Evolutionary conservation across 2,797 vertebrate species (phyloP), one percentile per base, ranked within the genome.

Genomic region (Clamator glandarius): DNA sequence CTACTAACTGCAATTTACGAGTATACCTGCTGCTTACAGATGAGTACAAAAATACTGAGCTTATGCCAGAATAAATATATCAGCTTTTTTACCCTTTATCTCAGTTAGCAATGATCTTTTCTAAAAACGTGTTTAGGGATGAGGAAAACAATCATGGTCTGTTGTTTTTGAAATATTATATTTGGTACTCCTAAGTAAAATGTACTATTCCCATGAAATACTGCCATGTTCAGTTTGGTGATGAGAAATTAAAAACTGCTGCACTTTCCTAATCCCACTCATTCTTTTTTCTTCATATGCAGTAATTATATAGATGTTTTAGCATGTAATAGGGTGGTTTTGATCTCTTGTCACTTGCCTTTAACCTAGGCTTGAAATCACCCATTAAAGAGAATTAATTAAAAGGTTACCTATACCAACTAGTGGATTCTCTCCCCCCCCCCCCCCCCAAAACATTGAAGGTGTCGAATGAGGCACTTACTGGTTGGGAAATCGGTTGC

Each of bases 111-210:
- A 28, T 92, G 88, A 82, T 97, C 82, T 92, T 90, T 72, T 75
- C 76, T 95, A 87, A 93, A 83, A 91, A 93, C 93, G 96, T 96
- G 84, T 83, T 97, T 86, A 94, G 93, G 76, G 93, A 64, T 94
- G 94, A 97, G 96, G 96, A 97, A 97, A 93, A 91, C 93, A 28
- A 44, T 96, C 95, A 96, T 91, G 73, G 78, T 95, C 90, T 92
- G 81, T 97, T 97, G 96, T 98, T 97, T 78, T 74, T 87, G 76
- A 92, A 94, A 97, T 61, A 87, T 94, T 96, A 33, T 94, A 92
- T 85, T 92, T 87, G 70, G 64, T 81, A 54, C 93, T 95, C 12
- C 61, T 87, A 86, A 91, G 77, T 89, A 90, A 87, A 90, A 92
- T 94, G 89, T 96, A 79, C 95, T 95, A 95, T 95, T 97, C 92